Percentiles rank a stretch among this genome's conserved stretches.
phyloP scores from a whole-genome alignment of 2,888 invertebrate genomes.

The Latrodectus hesperus region DNA sequence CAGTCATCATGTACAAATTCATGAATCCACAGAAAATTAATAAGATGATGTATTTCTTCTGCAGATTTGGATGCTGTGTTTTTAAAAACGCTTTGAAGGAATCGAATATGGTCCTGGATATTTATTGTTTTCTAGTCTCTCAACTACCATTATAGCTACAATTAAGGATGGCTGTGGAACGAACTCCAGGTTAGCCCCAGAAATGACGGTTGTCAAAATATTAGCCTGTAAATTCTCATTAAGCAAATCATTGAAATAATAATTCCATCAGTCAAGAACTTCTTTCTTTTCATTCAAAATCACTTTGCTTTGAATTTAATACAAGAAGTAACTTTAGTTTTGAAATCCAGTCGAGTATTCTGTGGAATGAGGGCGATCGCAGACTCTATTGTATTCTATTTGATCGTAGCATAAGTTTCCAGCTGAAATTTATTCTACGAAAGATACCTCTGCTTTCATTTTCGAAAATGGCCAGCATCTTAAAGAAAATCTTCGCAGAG shows the following conservation, averaged over 20 bases:
- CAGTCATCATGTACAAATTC: not conserved
- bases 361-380: no score
- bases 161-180: constrained; percentile 8
- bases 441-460: no score
- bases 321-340: not conserved
- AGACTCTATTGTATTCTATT: no score
- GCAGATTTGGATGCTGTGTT: not conserved
- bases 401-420: no score
- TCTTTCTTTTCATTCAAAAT: not conserved
- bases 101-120: no score
- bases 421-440: not conserved
- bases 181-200: not conserved
- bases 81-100: no score
- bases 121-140: no score
- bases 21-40: not conserved
- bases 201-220: no score
- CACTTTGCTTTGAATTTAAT: not conserved
- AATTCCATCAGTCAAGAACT: not conserved
- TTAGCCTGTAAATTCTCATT: not conserved
- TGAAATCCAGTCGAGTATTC: no score
- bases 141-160: not conserved
- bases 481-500: not conserved
- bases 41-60: not conserved
- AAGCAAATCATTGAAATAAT: not conserved
- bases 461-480: not conserved